Conservation (phyloP, 2,888 invertebrate species). For the Embidobia sp. region DNA sequence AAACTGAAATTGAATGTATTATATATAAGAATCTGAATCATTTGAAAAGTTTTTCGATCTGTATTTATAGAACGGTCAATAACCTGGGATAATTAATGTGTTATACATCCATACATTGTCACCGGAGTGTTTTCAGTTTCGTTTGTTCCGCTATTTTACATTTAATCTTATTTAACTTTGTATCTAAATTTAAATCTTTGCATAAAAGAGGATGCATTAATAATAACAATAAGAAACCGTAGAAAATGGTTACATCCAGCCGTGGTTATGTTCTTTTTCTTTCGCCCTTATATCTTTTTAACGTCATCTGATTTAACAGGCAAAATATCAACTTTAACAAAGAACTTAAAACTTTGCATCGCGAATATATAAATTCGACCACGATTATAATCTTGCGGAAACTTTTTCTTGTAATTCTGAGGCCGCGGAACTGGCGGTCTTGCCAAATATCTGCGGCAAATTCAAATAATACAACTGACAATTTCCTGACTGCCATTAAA, state of each 20-base stretch:
- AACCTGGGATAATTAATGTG: constrained; percentile 24
- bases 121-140: constrained; percentile 3
- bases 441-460: constrained; percentile 41
- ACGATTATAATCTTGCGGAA: constrained; percentile 31
- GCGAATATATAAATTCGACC: constrained; percentile 22
- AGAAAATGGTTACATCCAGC: constrained; percentile 53
- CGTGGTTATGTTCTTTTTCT: background rate
- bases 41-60: constrained; percentile 9
- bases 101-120: constrained; percentile 11
- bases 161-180: background rate
- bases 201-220: background rate
- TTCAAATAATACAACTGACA: constrained; percentile 2
- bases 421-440: constrained; percentile 19
- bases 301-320: constrained; percentile 11
- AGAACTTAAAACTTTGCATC: constrained; percentile 10
- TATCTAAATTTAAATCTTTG: background rate
- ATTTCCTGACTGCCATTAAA: background rate
- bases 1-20: too few species aligned
- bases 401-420: constrained; percentile 34
- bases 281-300: background rate
- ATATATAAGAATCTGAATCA: too few species aligned
- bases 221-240: background rate
- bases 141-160: constrained; percentile 6
- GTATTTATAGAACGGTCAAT: constrained; percentile 34
- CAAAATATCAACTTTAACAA: constrained; percentile 12